Percentiles rank a stretch among this genome's conserved stretches.
These are phyloP conservation scores for Holcopasites calliopsidis DNA, from an alignment of 1,140 invertebrate genomes.

Conservation along the genomic window DNA sequence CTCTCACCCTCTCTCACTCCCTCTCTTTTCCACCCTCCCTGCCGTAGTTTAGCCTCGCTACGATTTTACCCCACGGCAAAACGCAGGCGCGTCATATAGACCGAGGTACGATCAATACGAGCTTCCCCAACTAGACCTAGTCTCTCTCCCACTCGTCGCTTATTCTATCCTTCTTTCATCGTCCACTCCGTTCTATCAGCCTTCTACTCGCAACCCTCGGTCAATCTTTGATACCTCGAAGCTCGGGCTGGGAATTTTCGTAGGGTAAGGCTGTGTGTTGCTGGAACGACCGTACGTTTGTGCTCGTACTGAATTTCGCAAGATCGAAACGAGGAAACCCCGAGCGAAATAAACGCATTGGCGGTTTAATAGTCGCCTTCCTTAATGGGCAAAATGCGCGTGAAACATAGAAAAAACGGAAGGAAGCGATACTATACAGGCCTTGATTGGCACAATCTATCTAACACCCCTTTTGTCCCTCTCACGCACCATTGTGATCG, in stretches of 20 bases:
- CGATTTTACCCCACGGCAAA: constrained; percentile 74
- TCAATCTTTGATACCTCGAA: constrained; percentile 52
- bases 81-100: constrained; percentile 78
- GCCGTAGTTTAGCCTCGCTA: constrained; percentile 70
- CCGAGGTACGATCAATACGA: constrained; percentile 77
- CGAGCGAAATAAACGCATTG: too few relatives aligned
- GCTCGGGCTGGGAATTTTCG: constrained; percentile 2
- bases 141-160: constrained; percentile 44
- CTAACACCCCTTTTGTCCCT: constrained; percentile 51
- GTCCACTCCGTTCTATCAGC: constrained; percentile 14
- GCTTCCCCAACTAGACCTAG: constrained; percentile 54
- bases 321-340: too few relatives aligned
- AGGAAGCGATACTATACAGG: constrained; percentile 25
- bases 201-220: constrained; percentile 17
- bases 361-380: too few relatives aligned
- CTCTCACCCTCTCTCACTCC: constrained; percentile 60
- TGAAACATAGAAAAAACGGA: constrained; percentile 14
- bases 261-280: neutral
- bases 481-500: constrained; percentile 65
- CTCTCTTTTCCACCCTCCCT: constrained; percentile 48
- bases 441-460: constrained; percentile 27
- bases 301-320: too few relatives aligned
- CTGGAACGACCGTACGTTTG: neutral
- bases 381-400: neutral
- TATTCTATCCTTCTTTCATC: constrained; percentile 31